These are phyloP conservation scores for Nomada fucata DNA, from an alignment of 2,888 invertebrate genomes.

Conservation along the genomic window DNA sequence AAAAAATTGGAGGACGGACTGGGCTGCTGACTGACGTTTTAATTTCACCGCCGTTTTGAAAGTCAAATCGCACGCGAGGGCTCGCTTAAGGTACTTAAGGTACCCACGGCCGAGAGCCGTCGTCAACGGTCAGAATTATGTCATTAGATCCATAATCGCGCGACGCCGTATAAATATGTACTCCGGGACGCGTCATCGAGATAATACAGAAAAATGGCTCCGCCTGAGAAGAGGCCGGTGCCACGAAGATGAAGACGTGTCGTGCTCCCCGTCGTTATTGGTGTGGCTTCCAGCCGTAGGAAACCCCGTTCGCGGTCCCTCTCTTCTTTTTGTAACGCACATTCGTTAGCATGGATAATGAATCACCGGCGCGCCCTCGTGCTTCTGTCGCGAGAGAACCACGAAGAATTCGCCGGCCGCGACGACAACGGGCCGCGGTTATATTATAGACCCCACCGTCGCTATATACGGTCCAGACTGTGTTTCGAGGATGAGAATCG, in stretches of 20 bases:
- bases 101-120: not conserved
- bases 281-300: conserved; percentile 50
- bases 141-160: conserved; percentile 74
- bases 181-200: conserved; percentile 76
- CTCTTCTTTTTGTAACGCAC: conserved; percentile 49
- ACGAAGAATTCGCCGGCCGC: conserved; percentile 42
- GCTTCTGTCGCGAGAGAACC: conserved; percentile 63
- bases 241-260: conserved; percentile 74
- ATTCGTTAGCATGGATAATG: conserved; percentile 80
- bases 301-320: conserved; percentile 12
- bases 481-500: conserved; percentile 54
- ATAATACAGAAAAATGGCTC: conserved; percentile 81
- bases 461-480: conserved; percentile 44
- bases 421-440: conserved; percentile 37
- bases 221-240: conserved; percentile 74
- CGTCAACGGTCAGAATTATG: conserved; percentile 71
- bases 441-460: conserved; percentile 8
- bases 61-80: conserved; percentile 28
- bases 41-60: conserved; percentile 25
- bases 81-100: not conserved
- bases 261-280: conserved; percentile 67
- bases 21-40: conserved; percentile 10
- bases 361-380: conserved; percentile 73
- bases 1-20: not conserved
- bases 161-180: conserved; percentile 76